Evolutionary conservation across 2,888 invertebrate species (phyloP), one percentile per base, ranked within the genome.

Genomic region (Stomorhina lunata): DNA sequence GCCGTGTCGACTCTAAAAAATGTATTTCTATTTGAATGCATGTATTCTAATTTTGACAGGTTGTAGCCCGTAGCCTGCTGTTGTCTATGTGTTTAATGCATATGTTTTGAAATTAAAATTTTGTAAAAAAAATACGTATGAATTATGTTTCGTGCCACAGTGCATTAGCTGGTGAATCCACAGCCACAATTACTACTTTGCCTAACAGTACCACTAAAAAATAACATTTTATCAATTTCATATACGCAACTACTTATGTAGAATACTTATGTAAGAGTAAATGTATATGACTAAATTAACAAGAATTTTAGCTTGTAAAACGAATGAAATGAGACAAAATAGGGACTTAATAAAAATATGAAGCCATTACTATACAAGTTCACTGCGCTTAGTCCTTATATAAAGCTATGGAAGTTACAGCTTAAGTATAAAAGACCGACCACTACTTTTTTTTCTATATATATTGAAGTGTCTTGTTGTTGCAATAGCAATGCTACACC

Each of bases 401-500:
- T 6, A 9, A 6, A 68, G 43, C 63, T 20, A 40, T 9, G 15
- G 12, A 68, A 10, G 7, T 40, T 55, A 55, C 17, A n/a, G 40
- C 43, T 55, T 43, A n/a, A n/a, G n/a, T n/a, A n/a, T n/a, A n/a
- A n/a, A 17, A 22, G 29, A 17, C 25, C 63, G 53, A 53, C 68
- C 25, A 53, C 40, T 63, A 45, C 27, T 40, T n/a, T n/a, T n/a
- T 48, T 37, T 32, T 22, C 27, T 17, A 12, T 45, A 22, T 17
- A 5, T 57, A 10, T 20, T 22, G 10, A 2, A 29, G 32, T 48
- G n/a, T 48, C 15, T 32, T 72, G 25, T 25, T 57, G 37, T 45
- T 43, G 25, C 55, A 71, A 27, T 15, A 55, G 12, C 17, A 63
- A 34, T 15, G 22, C 12, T 43, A 29, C 10, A 61, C 25, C 43